phyloP scores from a whole-genome alignment of 2,113 vertebrate species.

The Bubo blakistoni region DNA sequence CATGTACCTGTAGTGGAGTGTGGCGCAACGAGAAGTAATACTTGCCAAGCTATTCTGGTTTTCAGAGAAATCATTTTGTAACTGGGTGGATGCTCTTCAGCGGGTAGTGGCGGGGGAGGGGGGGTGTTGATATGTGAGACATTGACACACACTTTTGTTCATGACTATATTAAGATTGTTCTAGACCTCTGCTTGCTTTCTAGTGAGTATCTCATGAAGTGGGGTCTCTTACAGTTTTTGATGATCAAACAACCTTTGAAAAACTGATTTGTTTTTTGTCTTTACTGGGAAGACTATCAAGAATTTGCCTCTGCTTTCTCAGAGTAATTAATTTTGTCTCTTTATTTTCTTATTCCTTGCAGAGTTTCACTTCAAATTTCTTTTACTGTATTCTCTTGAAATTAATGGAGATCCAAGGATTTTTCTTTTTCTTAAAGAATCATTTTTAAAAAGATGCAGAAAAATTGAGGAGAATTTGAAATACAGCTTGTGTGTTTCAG shows the following conservation, averaged over 20 bases:
- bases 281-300: not conserved
- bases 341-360: not conserved
- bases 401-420: not conserved
- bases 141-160: accelerated
- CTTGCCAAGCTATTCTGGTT: not conserved
- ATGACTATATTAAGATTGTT: not conserved
- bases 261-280: not conserved
- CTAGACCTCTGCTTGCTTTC: not conserved
- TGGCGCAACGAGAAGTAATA: not conserved
- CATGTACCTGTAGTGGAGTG: no score
- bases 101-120: not conserved
- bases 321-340: not conserved
- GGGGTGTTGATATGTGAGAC: not conserved
- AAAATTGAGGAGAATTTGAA: not conserved
- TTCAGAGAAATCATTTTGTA: not conserved
- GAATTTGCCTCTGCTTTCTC: not conserved
- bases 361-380: not conserved
- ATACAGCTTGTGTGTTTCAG: not conserved
- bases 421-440: not conserved
- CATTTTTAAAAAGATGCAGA: not conserved
- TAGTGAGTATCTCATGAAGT: not conserved
- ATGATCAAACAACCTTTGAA: not conserved
- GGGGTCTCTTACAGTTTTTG: not conserved
- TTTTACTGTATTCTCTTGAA: not conserved
- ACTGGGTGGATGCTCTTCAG: not conserved